A percentile compares a stretch with the other conserved stretches of the same genome.
Evolutionary conservation across 2,888 invertebrate species (phyloP).

Genomic region (Diploptera punctata): DNA sequence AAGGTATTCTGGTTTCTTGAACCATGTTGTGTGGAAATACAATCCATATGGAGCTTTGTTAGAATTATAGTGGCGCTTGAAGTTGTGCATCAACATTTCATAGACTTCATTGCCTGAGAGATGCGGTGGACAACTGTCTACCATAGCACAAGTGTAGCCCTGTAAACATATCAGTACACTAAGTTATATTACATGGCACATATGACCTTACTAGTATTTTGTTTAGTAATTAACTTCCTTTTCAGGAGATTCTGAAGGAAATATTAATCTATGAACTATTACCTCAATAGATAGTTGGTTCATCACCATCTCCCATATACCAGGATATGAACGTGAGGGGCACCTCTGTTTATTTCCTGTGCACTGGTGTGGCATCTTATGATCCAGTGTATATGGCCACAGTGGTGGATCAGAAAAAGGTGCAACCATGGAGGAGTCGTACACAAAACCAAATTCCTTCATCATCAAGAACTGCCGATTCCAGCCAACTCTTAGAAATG

Average conservation of each 20-base stretch:
- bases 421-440: slow-evolving; percentile 20
- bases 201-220: too few species aligned
- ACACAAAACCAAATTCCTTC: slow-evolving; percentile 25
- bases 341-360: slow-evolving; percentile 15
- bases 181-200: too few species aligned
- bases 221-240: too few species aligned
- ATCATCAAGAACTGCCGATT: slow-evolving; percentile 24
- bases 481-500: slow-evolving; percentile 25
- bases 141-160: slow-evolving; percentile 11
- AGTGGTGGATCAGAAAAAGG: slow-evolving; percentile 12
- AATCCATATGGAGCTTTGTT: slow-evolving; percentile 16
- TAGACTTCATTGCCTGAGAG: slow-evolving; percentile 7
- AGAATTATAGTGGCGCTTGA: slow-evolving; percentile 11
- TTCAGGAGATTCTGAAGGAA: too few species aligned
- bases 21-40: slow-evolving; percentile 19
- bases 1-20: slow-evolving; percentile 2
- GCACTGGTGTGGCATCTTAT: slow-evolving; percentile 24
- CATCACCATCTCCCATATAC: slow-evolving; percentile 29
- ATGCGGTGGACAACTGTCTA: slow-evolving; percentile 20
- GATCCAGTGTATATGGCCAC: slow-evolving; percentile 19
- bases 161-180: too few species aligned
- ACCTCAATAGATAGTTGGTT: slow-evolving; percentile 22
- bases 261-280: neutral
- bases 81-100: slow-evolving; percentile 4
- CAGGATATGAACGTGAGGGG: slow-evolving; percentile 23